A percentile compares a stretch with the other conserved stretches of the same genome.
Conservation (phyloP, 2,797 vertebrate species). For the Urocyon cinereoargenteus region DNA sequence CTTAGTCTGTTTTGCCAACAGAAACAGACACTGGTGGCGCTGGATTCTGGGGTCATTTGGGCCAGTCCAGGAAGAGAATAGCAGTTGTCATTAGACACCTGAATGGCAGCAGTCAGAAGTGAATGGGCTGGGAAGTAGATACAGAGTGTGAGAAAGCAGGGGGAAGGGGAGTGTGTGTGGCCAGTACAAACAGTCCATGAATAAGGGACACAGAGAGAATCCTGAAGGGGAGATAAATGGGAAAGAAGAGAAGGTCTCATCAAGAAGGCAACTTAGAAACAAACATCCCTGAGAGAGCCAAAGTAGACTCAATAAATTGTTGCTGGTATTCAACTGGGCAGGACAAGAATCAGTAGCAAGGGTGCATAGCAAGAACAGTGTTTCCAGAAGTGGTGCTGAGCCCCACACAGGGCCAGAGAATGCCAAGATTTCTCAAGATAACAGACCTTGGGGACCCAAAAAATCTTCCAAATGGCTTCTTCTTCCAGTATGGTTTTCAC, state of each 20-base stretch:
- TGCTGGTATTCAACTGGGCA: not conserved
- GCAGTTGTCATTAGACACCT: not conserved
- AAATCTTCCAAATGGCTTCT: not conserved
- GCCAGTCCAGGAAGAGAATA: not conserved
- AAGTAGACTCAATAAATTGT: not conserved
- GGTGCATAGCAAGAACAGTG: not conserved
- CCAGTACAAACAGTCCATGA: not conserved
- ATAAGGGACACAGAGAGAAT: not conserved
- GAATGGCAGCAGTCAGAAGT: not conserved
- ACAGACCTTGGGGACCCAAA: not conserved
- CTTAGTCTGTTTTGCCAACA: not conserved
- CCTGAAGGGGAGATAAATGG: not conserved
- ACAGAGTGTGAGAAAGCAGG: not conserved
- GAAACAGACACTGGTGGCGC: not conserved
- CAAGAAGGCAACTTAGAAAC: not conserved
- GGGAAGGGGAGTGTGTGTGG: not conserved
- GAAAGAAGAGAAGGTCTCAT: not conserved
- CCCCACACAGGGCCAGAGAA: not conserved
- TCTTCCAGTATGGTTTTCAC: not conserved
- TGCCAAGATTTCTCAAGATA: not conserved
- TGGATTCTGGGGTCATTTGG: not conserved
- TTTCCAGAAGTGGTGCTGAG: not conserved
- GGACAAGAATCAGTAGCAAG: not conserved
- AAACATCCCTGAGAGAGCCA: not conserved
- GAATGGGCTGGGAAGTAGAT: not conserved